A percentile compares a stretch with the other conserved stretches of the same genome.
These are phyloP conservation scores for Cerceris ruficornis DNA, from an alignment of 2,888 invertebrate species.

Conservation along the genomic window DNA sequence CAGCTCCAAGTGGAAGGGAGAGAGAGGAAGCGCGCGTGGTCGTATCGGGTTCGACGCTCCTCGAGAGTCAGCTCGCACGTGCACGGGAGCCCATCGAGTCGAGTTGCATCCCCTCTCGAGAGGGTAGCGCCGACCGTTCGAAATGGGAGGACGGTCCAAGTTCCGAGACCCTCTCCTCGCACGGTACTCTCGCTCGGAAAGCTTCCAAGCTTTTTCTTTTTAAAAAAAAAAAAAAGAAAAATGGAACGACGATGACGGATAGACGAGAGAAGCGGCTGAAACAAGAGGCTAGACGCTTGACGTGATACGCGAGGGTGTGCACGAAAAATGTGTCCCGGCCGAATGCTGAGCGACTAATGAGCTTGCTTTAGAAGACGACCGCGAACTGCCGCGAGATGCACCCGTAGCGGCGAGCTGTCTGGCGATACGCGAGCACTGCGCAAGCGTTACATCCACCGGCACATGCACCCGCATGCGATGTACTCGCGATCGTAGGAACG, in stretches of 20 bases:
- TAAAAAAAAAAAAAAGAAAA: background rate
- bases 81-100: constrained; percentile 44
- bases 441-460: constrained; percentile 72
- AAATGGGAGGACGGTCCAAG: background rate
- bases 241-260: background rate
- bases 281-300: background rate
- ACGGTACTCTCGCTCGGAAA: background rate
- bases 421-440: constrained; percentile 71
- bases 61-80: constrained; percentile 54
- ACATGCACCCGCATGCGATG: constrained; percentile 66
- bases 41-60: constrained; percentile 53
- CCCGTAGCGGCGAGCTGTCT: constrained; percentile 76
- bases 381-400: constrained; percentile 76
- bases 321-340: constrained; percentile 55
- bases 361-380: constrained; percentile 75
- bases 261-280: background rate
- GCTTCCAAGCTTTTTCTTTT: background rate
- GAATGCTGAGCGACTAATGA: constrained; percentile 73
- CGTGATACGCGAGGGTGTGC: constrained; percentile 3
- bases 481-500: constrained; percentile 47
- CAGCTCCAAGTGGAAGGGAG: background rate
- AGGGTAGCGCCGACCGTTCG: background rate
- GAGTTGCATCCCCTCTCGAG: constrained; percentile 38
- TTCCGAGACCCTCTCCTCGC: background rate
- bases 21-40: constrained; percentile 30